Evolutionary conservation across 2,888 invertebrate species (phyloP).

Genomic region (Protodeltote pygarga): DNA sequence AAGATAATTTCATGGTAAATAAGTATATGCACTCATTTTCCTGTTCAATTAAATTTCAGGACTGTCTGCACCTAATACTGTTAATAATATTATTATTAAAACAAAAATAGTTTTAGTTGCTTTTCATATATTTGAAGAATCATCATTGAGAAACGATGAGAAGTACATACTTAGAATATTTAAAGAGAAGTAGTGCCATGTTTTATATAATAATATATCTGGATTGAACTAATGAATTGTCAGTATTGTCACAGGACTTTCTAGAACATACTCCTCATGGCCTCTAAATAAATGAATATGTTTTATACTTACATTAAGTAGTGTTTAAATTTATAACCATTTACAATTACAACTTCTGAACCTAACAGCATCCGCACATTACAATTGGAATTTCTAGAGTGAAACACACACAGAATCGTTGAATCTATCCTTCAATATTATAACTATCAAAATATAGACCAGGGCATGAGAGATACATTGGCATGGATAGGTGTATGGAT

Average conservation of each 20-base stretch:
- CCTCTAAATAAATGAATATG: conserved; percentile 55
- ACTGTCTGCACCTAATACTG: conserved; percentile 75
- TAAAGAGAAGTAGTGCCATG: conserved; percentile 27
- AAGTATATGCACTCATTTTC: conserved; percentile 59
- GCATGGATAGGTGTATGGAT: conserved; percentile 49
- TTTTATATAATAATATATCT: conserved; percentile 28
- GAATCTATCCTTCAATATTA: conserved; percentile 65
- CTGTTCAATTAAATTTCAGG: conserved; percentile 68
- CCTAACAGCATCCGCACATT: conserved; percentile 72
- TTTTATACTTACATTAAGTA: conserved; percentile 55
- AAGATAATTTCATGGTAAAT: conserved; percentile 60
- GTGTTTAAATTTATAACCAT: conserved; percentile 55
- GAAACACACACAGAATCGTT: conserved; percentile 75
- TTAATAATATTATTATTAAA: conserved; percentile 57
- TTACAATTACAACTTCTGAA: conserved; percentile 74
- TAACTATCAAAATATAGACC: conserved; percentile 67
- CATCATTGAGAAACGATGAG: conserved; percentile 52
- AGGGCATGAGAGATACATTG: conserved; percentile 62
- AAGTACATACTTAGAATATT: conserved; percentile 49
- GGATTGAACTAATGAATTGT: conserved; percentile 43
- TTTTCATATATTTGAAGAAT: conserved; percentile 63
- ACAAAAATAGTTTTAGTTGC: conserved; percentile 58
- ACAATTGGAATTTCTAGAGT: conserved; percentile 74
- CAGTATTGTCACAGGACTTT: conserved; percentile 54
- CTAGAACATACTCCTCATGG: conserved; percentile 60